Evolutionary conservation across 2,113 vertebrate species (phyloP).

Genomic region (Campylorhamphus procurvoides): DNA sequence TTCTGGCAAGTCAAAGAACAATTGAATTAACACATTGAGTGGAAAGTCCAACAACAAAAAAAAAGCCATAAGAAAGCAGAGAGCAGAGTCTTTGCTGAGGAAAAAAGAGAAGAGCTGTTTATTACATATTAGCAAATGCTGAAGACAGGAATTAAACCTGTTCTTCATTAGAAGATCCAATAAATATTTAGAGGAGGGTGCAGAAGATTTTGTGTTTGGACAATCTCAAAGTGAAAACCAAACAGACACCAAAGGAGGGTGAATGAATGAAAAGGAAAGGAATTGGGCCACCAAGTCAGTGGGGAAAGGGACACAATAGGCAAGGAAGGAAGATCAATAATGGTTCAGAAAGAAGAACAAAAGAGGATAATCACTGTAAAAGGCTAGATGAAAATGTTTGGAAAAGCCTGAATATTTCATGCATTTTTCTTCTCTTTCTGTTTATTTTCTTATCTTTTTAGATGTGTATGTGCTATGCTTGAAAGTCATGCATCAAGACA

Average conservation of each 20-base stretch:
- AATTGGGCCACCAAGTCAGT: background rate
- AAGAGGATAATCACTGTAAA: background rate
- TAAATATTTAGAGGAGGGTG: background rate
- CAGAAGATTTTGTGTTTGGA: background rate
- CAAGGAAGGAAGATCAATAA: background rate
- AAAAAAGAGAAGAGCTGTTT: background rate
- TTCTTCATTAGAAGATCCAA: background rate
- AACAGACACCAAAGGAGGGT: background rate
- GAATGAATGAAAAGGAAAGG: background rate
- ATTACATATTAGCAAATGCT: background rate
- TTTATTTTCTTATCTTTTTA: background rate
- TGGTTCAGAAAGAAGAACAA: background rate
- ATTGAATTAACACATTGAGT: background rate
- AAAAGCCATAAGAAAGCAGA: background rate
- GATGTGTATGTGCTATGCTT: background rate
- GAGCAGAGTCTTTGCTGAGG: background rate
- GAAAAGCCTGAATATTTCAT: background rate
- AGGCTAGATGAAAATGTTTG: background rate
- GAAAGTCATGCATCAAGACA: conserved; percentile 24
- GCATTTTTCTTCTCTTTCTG: background rate
- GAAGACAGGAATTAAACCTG: background rate
- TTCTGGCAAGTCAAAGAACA: background rate
- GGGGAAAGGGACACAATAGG: background rate
- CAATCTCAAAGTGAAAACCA: background rate
- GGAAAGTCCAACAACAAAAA: background rate